These are phyloP conservation scores for Botia kubotai DNA, from an alignment of 2,797 vertebrate genomes.

Conservation along the genomic window DNA sequence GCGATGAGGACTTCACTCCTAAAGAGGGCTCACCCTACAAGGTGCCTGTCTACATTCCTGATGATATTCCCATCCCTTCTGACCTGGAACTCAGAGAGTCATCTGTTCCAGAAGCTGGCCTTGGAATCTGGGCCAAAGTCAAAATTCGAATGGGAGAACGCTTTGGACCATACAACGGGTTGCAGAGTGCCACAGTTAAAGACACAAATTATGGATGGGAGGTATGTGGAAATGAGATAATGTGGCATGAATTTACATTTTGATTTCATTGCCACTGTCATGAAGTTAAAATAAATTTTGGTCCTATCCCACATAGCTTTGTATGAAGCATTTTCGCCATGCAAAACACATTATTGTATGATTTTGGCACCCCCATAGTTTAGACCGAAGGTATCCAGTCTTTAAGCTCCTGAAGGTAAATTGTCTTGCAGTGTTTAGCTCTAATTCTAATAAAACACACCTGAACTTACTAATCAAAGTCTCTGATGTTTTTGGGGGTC, in stretches of 20 bases:
- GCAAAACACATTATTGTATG: too few species aligned
- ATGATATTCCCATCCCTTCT: conserved; percentile 95
- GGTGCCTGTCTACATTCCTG: conserved; percentile 98
- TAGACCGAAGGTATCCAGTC: too few species aligned
- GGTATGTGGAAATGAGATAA: conserved; percentile 79
- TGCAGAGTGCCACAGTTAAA: conserved; percentile 83
- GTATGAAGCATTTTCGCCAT: too few species aligned
- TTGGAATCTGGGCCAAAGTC: conserved; percentile 95
- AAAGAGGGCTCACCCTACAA: conserved; percentile 98
- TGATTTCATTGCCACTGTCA: not conserved
- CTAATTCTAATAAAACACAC: too few species aligned
- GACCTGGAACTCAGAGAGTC: conserved; percentile 97
- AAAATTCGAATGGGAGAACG: conserved; percentile 87
- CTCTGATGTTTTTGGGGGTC: too few species aligned
- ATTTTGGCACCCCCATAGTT: too few species aligned
- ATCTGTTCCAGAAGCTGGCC: conserved; percentile 91
- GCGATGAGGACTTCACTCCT: conserved; percentile 95
- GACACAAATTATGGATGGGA: conserved; percentile 95
- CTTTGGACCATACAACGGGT: conserved; percentile 87
- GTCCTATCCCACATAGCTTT: too few species aligned
- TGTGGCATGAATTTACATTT: conserved; percentile 47
- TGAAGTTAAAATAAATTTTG: not conserved
- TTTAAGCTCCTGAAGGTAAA: too few species aligned
- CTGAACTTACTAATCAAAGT: too few species aligned
- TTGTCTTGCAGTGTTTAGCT: too few species aligned